Conservation (phyloP, 1,140 invertebrate genomes). For the Micrasema minimum region DNA sequence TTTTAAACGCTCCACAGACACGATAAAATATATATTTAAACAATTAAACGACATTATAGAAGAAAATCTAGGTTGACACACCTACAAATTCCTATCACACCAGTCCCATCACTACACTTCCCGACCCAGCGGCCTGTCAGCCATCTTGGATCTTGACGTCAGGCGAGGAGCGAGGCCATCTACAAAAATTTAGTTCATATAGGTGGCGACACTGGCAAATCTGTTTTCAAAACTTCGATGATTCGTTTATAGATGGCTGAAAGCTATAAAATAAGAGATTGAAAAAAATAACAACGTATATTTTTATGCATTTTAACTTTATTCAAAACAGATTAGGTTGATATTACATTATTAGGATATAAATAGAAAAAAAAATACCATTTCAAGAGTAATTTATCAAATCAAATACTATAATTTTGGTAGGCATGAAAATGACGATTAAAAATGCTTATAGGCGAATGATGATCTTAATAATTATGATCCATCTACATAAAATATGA, state of each 20-base stretch:
- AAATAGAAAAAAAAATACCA: no score
- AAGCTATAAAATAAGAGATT: no score
- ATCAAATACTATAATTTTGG: no score
- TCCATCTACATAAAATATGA: no score
- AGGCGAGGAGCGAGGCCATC: slow-evolving; percentile 64
- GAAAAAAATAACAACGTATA: no score
- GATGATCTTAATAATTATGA: no score
- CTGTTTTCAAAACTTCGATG: background rate
- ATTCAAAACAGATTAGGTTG: no score
- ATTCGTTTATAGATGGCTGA: slow-evolving; percentile 15
- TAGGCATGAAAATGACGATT: no score
- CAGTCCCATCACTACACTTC: slow-evolving; percentile 65
- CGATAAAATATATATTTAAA: slow-evolving; percentile 45
- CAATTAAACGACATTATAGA: slow-evolving; percentile 70
- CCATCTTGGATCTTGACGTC: slow-evolving; percentile 73
- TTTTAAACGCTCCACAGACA: slow-evolving; percentile 43
- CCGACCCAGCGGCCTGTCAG: slow-evolving; percentile 69
- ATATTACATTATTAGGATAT: no score
- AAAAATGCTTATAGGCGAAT: no score
- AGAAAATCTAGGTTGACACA: slow-evolving; percentile 71
- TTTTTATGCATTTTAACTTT: no score
- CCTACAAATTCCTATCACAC: slow-evolving; percentile 72
- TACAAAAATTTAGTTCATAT: slow-evolving; percentile 9
- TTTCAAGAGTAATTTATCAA: no score
- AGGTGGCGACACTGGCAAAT: slow-evolving; percentile 30